Base-by-base conservation (phyloP, 2,113 vertebrate genomes). In the Pundamilia nyererei region DNA sequence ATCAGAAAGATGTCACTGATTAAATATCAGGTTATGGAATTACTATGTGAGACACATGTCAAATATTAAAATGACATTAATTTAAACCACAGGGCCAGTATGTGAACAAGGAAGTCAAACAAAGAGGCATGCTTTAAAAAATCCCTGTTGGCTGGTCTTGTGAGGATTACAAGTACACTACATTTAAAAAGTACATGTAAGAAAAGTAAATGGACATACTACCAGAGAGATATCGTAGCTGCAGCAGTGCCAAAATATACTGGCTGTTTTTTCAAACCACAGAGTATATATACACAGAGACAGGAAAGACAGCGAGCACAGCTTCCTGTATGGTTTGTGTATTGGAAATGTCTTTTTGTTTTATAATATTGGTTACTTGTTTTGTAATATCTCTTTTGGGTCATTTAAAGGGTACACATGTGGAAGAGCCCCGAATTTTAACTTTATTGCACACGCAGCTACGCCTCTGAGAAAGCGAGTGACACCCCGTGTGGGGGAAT, bases 381-480 rank as follows among this genome's bases (percentile, higher is more conserved):
- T 54, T 54, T 54, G 1, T 21, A 21, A 54, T 54, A 21, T 53
- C 5, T 10, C 19, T 11, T 53, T 21, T 11, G 51, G 5, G 3
- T 53, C 19, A 53, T 53, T 53, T 53, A 53, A 53, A 53, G 51
- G 51, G 1, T 53, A 53, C 51, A 53, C 5, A 53, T 53, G 3
- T 53, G 19, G 19, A 53, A 21, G 3, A 11, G 3, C 0, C 1
- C 0, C 11, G 2, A 53, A 3, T 6, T 53, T 21, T 21, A 53
- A 53, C 19, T 53, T 53, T 11, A 11, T 53, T 53, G 5, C 19
- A 53, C 51, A 53, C 51, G 2, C 5, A 53, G 51, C 51, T 21
- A 11, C 0, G 0, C 3, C 9, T 53, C 49, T 53, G 19, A 1
- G 19, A 53, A n/a, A 53, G 9, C 3, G 1, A 0, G 19, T 53